Conservation (phyloP, 2,888 invertebrate genomes). For the Corythucha ciliata region DNA sequence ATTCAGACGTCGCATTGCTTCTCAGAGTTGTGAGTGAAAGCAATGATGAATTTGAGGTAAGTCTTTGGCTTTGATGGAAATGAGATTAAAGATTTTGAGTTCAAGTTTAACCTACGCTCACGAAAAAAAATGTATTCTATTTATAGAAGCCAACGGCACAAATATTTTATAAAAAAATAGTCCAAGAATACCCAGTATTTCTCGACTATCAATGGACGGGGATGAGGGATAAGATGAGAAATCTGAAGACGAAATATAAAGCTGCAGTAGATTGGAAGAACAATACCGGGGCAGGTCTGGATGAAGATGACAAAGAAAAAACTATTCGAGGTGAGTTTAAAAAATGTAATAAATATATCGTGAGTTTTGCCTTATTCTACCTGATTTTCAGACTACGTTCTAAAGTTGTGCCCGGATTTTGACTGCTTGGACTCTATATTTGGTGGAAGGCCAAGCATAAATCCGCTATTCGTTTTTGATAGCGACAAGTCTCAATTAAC, state of each 20-base stretch:
- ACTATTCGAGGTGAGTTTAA: slow-evolving; percentile 3
- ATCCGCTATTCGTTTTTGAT: slow-evolving; percentile 10
- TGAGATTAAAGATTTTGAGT: no score
- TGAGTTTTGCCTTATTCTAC: background rate
- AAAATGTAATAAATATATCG: no score
- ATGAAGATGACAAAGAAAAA: background rate
- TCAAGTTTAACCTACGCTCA: no score
- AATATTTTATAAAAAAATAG: background rate
- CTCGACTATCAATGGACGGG: background rate
- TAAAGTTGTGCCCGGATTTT: slow-evolving; percentile 9
- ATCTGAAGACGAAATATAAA: background rate
- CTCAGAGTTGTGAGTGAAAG: no score
- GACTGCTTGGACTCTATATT: slow-evolving; percentile 6
- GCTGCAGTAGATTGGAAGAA: background rate
- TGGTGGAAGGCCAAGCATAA: background rate
- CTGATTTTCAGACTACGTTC: slow-evolving; percentile 7
- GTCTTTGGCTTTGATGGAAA: no score
- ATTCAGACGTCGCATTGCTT: no score
- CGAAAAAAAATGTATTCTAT: slow-evolving; percentile 5
- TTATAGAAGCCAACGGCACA: slow-evolving; percentile 17
- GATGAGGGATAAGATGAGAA: slow-evolving; percentile 11
- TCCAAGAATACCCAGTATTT: background rate
- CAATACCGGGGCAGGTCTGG: slow-evolving; percentile 5
- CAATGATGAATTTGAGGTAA: no score
- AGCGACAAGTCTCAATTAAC: background rate